Base-by-base conservation (phyloP, 1,140 invertebrate species). In the Drosophila grimshawi region DNA sequence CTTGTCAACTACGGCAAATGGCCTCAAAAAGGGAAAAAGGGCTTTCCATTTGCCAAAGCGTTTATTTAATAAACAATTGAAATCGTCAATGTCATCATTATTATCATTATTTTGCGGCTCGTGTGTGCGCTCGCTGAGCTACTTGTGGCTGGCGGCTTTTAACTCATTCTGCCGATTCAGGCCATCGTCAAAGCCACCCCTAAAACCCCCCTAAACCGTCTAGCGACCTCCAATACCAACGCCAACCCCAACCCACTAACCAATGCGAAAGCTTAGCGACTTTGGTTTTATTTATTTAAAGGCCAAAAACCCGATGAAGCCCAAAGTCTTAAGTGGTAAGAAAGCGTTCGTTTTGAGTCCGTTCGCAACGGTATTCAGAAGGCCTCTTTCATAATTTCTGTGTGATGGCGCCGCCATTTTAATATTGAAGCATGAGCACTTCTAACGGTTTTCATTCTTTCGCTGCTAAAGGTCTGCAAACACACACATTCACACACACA, bases 271-370 rank as follows among this genome's bases (percentile, higher is more conserved):
- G 37, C 76, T 67, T 63, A 74, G 74, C 70, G 65, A 57, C 63
- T 76, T 71, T 64, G 61, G 39, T 69, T 76, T 83, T 83, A 83
- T 83, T 83, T 83, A 85, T 86, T 86, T 81, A 85, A 86, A 78
- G 68, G 73, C 78, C 67, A 85, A 69, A 78, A 81, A 86, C 59
- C 81, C 82, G 81, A 85, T 85, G 81, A 85, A 85, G 81, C 81
- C 74, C 74, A 81, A 81, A 81, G 78, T 75, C 81, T 86, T 81
- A 85, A 85, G 71, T 76, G 81, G 48, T 65, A 62, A 43, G 61
- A 67, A 76, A 83, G 70, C 77, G 78, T 77, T 80, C 60, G 76
- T 76, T 82, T 80, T 85, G 65, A 85, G 32, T 29, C 49, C 29
- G 37, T 39, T 3, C 10, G 49, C 55, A 62, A 57, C 43, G 71